phyloP scores from a whole-genome alignment of 2,888 invertebrate genomes.

The Morpho helenor region DNA sequence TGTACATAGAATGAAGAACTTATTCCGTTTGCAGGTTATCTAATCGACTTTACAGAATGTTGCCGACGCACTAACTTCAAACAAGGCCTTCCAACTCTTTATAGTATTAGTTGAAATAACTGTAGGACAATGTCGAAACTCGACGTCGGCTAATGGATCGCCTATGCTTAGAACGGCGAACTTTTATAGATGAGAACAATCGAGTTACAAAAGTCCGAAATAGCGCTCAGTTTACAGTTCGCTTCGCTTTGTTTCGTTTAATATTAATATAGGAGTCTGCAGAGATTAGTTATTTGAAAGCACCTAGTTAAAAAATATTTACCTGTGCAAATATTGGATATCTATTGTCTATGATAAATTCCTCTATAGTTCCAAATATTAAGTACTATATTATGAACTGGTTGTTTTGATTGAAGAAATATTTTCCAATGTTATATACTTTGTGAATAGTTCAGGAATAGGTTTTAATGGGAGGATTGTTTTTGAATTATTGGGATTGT shows the following conservation, averaged over 20 bases:
- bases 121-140: slow-evolving; percentile 63
- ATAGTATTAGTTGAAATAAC: slow-evolving; percentile 70
- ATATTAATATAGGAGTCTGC: slow-evolving; percentile 13
- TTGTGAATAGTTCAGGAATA: too few species aligned
- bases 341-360: too few species aligned
- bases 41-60: slow-evolving; percentile 56
- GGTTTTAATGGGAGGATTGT: too few species aligned
- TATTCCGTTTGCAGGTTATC: slow-evolving; percentile 10
- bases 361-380: too few species aligned
- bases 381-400: too few species aligned
- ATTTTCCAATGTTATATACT: too few species aligned
- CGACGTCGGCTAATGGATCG: slow-evolving; percentile 63
- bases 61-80: slow-evolving; percentile 58
- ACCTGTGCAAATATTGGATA: too few species aligned
- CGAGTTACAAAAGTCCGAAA: slow-evolving; percentile 63
- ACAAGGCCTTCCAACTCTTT: slow-evolving; percentile 65
- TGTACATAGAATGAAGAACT: too few species aligned
- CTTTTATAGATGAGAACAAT: slow-evolving; percentile 71
- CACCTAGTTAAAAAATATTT: too few species aligned
- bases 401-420: too few species aligned
- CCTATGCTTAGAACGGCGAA: slow-evolving; percentile 65
- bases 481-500: too few species aligned
- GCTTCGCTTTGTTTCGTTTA: slow-evolving; percentile 37
- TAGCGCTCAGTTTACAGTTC: slow-evolving; percentile 34
- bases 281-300: not conserved